Base-by-base conservation (phyloP, 2,113 vertebrate species). In the Pleuronectes platessa region DNA sequence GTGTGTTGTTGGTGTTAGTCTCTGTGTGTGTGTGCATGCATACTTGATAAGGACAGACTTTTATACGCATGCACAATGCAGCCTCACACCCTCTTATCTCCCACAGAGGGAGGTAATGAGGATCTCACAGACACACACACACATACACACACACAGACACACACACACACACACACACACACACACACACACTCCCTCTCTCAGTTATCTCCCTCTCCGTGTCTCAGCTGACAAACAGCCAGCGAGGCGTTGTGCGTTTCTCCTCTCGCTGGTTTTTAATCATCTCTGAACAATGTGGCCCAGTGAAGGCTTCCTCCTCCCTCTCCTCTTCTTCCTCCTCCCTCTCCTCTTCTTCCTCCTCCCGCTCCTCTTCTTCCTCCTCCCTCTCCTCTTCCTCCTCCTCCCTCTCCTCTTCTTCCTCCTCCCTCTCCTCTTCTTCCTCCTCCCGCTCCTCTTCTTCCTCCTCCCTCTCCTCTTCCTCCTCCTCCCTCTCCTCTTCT, bases 21-120 rank as follows among this genome's bases (percentile, higher is more conserved):
- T 62, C 8, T 37, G 35, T 37, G 35, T 37, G 35, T 85, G 76
- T 74, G 82, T 68, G 79, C 60, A 55, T 89, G 87, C 87, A 91
- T 92, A 82, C 84, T 76, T 89, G 90, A 89, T 90, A 88, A 92
- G 88, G 83, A 83, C 82, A 82, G 76, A 88, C 88, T 88, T 88
- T 89, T 90, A 90, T 93, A 90, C 88, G 89, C 86, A 90, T 90
- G 87, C 86, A 92, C 88, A 91, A 90, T 92, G 85, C 80, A 88
- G 83, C 84, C 88, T 88, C 91, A 90, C 90, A 92, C 87, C 84
- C 85, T 91, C 89, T 92, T 92, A 92, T 93, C 92, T 89, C 86
- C 80, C 88, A 85, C 85, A 82, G 86, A 89, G 85, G 85, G 86
- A 92, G 87, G 88, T 93, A 93, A 93, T 93, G 90, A 93, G 90